Conservation (phyloP, 2,113 vertebrate genomes). For the Zapus hudsonius region DNA sequence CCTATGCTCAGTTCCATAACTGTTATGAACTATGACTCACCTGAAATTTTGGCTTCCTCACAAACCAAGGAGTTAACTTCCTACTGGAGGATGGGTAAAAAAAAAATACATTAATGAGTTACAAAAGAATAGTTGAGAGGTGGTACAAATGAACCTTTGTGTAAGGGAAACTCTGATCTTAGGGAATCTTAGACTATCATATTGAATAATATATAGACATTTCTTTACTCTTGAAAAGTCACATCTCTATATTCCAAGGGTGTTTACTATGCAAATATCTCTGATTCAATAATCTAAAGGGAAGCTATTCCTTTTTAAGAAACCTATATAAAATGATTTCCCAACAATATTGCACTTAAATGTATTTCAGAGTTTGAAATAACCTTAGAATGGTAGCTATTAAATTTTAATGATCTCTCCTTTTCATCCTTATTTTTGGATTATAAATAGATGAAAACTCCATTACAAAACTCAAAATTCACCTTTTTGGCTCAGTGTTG, state of each 20-base stretch:
- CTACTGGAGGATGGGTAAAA: background rate
- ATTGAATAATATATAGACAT: background rate
- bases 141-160: background rate
- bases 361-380: background rate
- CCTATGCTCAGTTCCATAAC: background rate
- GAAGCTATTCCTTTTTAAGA: background rate
- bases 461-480: background rate
- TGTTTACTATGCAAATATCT: background rate
- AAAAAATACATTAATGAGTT: background rate
- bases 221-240: background rate
- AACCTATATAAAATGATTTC: background rate
- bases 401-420: background rate
- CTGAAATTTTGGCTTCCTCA: background rate
- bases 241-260: background rate
- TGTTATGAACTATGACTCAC: background rate
- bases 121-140: background rate
- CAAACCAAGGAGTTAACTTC: background rate
- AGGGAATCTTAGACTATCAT: background rate
- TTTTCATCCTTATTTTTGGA: background rate
- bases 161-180: background rate
- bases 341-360: background rate
- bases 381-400: background rate
- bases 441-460: slow-evolving; percentile 1
- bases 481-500: background rate
- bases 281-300: background rate